phyloP scores from a whole-genome alignment of 2,888 invertebrate species.

The Hesperia comma region DNA sequence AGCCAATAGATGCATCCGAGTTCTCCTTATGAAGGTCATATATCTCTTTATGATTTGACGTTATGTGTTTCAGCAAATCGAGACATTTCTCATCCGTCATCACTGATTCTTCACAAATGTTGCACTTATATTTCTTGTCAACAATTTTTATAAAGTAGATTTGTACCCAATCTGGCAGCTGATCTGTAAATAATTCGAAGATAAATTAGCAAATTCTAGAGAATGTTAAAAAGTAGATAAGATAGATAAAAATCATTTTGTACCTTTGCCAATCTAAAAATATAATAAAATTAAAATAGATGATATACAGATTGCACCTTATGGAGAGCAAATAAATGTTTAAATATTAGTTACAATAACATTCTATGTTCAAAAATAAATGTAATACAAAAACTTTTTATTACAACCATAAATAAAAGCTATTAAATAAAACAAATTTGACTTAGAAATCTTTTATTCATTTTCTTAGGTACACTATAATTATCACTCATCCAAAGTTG shows the following conservation, averaged over 20 bases:
- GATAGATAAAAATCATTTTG: background rate
- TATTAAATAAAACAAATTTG: conserved; percentile 2
- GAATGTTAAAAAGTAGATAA: background rate
- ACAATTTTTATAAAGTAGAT: conserved; percentile 63
- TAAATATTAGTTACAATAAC: too few relatives aligned
- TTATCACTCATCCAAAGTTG: background rate
- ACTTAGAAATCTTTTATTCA: background rate
- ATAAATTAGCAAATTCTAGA: conserved; percentile 4
- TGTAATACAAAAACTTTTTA: too few relatives aligned
- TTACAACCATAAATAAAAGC: background rate
- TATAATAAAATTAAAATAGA: too few relatives aligned
- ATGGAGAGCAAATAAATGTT: too few relatives aligned
- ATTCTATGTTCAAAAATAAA: too few relatives aligned
- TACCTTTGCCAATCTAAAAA: too few relatives aligned
- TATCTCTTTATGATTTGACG: conserved; percentile 62
- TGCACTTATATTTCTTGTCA: conserved; percentile 59
- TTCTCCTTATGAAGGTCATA: conserved; percentile 71
- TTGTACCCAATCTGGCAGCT: conserved; percentile 66
- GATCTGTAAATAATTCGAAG: conserved; percentile 44
- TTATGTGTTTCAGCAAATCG: conserved; percentile 61
- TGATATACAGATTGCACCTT: too few relatives aligned
- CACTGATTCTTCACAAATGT: conserved; percentile 62
- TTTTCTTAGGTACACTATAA: background rate
- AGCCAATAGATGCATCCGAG: conserved; percentile 65
- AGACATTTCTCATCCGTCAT: conserved; percentile 54